Conservation (phyloP, 2,797 vertebrate species). For the Acanthopagrus latus region DNA sequence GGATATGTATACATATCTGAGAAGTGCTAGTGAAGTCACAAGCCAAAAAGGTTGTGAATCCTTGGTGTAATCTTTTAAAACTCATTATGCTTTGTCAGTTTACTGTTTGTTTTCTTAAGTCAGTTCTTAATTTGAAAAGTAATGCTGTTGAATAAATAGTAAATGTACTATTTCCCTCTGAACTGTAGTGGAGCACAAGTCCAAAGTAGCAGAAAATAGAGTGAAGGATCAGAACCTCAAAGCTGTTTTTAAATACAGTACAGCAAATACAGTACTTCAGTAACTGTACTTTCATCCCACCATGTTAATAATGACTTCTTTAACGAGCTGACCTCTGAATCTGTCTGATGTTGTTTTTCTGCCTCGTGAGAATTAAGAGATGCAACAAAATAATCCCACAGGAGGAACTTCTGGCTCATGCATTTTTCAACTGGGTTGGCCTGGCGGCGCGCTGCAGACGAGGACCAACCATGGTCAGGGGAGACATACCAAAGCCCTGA, state of each 20-base stretch:
- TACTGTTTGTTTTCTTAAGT: not conserved
- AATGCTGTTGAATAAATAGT: not conserved
- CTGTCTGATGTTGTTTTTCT: slow-evolving; percentile 24
- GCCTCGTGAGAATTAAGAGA: slow-evolving; percentile 10
- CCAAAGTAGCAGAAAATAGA: not conserved
- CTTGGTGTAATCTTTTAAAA: slow-evolving; percentile 2
- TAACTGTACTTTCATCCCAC: not conserved
- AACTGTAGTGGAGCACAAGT: not conserved
- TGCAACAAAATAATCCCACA: slow-evolving; percentile 39
- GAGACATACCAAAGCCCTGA: slow-evolving; percentile 85
- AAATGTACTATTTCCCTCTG: not conserved
- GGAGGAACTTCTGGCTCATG: slow-evolving; percentile 56
- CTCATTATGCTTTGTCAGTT: not conserved
- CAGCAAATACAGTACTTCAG: not conserved
- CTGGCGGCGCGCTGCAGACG: slow-evolving; percentile 54
- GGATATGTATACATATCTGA: not conserved
- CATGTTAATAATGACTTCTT: not conserved
- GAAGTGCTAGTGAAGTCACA: too few relatives aligned
- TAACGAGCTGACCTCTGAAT: slow-evolving; percentile 11
- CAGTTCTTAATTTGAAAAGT: not conserved
- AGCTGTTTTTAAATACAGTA: not conserved
- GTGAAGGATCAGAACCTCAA: not conserved
- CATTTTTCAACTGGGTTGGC: slow-evolving; percentile 67
- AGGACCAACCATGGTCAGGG: slow-evolving; percentile 76
- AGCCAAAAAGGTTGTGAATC: not conserved